Base-by-base conservation (phyloP, 2,797 vertebrate species). In the Monodelphis domestica region DNA sequence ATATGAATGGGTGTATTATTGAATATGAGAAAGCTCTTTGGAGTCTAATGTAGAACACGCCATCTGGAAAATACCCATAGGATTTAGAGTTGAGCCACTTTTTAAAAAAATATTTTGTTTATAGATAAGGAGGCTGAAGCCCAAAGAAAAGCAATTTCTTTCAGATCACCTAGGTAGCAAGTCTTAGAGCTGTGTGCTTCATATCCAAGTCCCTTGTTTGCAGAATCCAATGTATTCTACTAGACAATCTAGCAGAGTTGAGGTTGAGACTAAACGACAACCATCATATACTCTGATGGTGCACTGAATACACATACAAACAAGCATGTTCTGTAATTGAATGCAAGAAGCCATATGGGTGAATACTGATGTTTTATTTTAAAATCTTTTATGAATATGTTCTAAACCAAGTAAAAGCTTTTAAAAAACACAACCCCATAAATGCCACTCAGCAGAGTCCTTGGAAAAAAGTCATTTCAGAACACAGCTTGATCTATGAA, bases 341-440 rank as follows among this genome's bases (percentile, higher is more conserved):
- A 94, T 15, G 56, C 87, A 92, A n/a, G 17, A 92, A 50, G 56
- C 29, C 5, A 10, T 0, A 4, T 1, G 53, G 24, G 0, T 54
- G 54, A 88, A 87, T 91, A 53, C 92, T 0, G 10, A 84, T 15
- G 87, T 93, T 97, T 97, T 97, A 97, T 97, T 98, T 97, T 92
- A 92, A 97, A 98, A 63, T 1, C 15, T 45, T 89, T 91, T 93
- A 84, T 4, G 89, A 89, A 96, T 54, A 21, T 53, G 53, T 54
- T 92, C 28, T 90, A 55, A 89, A 87, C 24, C 53, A 93, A 97
- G 95, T 53, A 84, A 84, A 91, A 15, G 38, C 70, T 89, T 88
- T 29, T 4, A 7, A 57, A 51, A 91, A 51, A 12, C 3, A 17
- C 15, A 7, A 56, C 21, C 14, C 54, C 17, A 10, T 89, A 90